phyloP scores from a whole-genome alignment of 1,140 invertebrate species.

The Drosophila quadrilineata region DNA sequence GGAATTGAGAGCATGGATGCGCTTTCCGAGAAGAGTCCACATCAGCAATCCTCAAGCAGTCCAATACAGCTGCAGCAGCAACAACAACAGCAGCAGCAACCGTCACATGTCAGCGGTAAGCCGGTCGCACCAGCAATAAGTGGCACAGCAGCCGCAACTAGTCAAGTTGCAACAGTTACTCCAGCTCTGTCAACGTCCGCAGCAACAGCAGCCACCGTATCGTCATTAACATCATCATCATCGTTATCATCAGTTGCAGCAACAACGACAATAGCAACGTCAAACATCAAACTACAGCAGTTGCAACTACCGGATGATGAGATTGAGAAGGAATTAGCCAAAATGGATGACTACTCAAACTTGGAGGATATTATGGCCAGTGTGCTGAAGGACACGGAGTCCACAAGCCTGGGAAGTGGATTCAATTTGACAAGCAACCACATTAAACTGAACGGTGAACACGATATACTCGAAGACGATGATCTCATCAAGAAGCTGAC shows the following conservation, averaged over 20 bases:
- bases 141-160: constrained; percentile 66
- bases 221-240: background rate
- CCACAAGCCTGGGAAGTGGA: constrained; percentile 14
- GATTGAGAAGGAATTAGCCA: constrained; percentile 85
- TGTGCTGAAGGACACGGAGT: constrained; percentile 41
- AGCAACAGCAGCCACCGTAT: constrained; percentile 9
- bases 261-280: constrained; percentile 10
- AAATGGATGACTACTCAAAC: constrained; percentile 84
- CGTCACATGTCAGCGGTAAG: too few species aligned
- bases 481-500: constrained; percentile 78
- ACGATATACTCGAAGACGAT: constrained; percentile 69
- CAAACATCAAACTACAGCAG: constrained; percentile 71
- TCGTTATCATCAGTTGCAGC: too few species aligned
- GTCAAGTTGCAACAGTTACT: constrained; percentile 3
- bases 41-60: constrained; percentile 86
- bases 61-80: constrained; percentile 60
- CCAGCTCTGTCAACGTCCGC: constrained; percentile 1
- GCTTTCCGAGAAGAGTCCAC: constrained; percentile 94
- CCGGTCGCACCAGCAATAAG: background rate
- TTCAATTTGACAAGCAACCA: constrained; percentile 19
- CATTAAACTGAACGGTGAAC: constrained; percentile 64
- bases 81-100: constrained; percentile 21
- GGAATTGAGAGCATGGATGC: constrained; percentile 97
- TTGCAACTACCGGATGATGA: constrained; percentile 82
- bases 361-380: constrained; percentile 52